Evolutionary conservation across 2,797 vertebrate genomes (phyloP), one percentile per base, ranked within the genome.

Genomic region (Zenarchopterus dispar): DNA sequence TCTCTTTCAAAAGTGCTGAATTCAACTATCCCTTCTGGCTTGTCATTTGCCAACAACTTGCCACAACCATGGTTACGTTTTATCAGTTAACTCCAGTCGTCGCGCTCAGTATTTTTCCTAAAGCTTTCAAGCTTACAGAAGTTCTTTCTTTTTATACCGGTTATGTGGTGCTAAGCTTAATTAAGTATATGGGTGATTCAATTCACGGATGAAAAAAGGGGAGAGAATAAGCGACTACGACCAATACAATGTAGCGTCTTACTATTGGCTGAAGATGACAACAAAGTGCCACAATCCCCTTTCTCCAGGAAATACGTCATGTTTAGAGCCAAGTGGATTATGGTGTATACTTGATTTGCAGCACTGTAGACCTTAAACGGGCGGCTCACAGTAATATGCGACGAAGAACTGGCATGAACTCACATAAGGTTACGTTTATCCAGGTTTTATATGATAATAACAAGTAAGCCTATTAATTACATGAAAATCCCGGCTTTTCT

Each of bases 251-350:
- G 16, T 55, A 64, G 6, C 67, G 60, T 54, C 10, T 61, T 60
- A 70, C 71, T 60, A 63, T 81, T 84, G 82, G 77, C 69, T 49
- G 53, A 43, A 80, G 80, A 82, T 82, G 72, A 89, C 81, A 88
- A 89, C 89, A 90, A 91, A 88, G 58, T 81, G 73, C 81, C 69
- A 84, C 75, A 60, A 81, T 55, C 72, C 67, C 62, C 17, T 75
- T 73, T 84, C 75, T 77, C 83, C 88, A 88, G 90, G 90, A 92
- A 92, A 84, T 91, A 90, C 90, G 90, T 92, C 90, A 92, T 80
- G 36, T 64, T 67, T 0, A 6, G 42, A 71, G 59, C 46, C 59
- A 61, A 75, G 17, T 15, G 61, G 81, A 66, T 47, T 44, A 4
- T 15, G 1, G 50, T 2, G 82, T 56, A 5, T 15, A 81, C 46